phyloP scores from a whole-genome alignment of 2,113 vertebrate species.

The Lepus timidus region DNA sequence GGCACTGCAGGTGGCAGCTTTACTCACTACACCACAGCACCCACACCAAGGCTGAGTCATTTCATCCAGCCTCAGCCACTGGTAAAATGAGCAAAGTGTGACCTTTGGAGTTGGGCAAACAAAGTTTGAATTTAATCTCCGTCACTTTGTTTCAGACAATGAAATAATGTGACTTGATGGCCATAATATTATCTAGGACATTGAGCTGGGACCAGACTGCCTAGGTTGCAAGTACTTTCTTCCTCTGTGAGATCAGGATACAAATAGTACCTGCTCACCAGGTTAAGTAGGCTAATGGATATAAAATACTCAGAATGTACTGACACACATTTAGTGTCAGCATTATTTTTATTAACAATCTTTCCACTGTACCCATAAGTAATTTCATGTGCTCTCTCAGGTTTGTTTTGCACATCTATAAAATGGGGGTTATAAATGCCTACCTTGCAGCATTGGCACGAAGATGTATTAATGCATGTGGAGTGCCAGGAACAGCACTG shows the following conservation, averaged over 20 bases:
- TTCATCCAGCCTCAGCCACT: neutral
- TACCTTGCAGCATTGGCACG: neutral
- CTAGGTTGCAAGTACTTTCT: neutral
- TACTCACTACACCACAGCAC: too few relatives aligned
- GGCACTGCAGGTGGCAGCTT: too few relatives aligned
- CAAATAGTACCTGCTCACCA: neutral
- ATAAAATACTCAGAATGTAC: neutral
- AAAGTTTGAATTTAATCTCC: neutral
- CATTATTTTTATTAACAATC: conserved; percentile 1
- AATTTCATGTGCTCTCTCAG: neutral
- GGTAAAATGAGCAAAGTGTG: neutral
- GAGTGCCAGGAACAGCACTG: neutral
- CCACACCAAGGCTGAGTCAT: neutral
- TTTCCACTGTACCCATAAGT: neutral
- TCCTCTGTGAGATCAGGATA: neutral
- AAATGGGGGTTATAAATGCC: neutral
- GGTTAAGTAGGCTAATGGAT: neutral
- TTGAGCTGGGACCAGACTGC: neutral
- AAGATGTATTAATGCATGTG: neutral
- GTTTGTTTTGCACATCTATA: neutral
- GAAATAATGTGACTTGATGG: too few relatives aligned
- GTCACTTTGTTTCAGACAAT: neutral
- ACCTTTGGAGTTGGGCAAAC: neutral
- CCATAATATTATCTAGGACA: neutral
- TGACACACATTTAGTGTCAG: neutral